Base-by-base conservation (phyloP, 2,888 invertebrate species). In the Hirtodrosophila histrioides region DNA sequence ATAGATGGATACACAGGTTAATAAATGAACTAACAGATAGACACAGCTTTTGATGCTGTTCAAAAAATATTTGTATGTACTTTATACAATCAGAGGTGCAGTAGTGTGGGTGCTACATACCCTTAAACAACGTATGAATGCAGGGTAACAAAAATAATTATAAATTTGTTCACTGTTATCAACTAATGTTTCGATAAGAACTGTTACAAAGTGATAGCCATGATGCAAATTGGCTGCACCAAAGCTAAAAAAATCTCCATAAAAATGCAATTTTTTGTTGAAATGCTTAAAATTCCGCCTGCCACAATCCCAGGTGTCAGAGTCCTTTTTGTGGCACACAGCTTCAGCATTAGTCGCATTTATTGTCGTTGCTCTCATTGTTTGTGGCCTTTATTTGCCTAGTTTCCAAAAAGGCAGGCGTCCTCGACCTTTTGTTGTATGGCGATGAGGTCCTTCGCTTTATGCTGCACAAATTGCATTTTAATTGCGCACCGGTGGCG, bases 401-500 rank as follows among this genome's bases (percentile, higher is more conserved):
- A 39, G 33, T 29, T 31, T 31, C 31, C 41, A 56, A 70, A 17
- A 67, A 41, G 67, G 37, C 33, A 40, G 41, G 11, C 41, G 43
- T 33, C n/a, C 51, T 71, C 51, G 40, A 44, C 41, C 43, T 49
- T 62, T 51, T 56, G 64, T 51, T 55, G 58, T 45, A 49, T 53
- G 40, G 51, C 53, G 24, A 31, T 50, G 43, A 45, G 51, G 48
- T 69, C 45, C 64, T 69, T 78, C 46, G 41, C 61, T 62, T 78
- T 73, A 57, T 76, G 63, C 65, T 66, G 66, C 50, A 64, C 62
- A 86, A 86, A 86, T 83, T 84, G 78, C 78, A 84, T 86, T 83
- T 78, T 86, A 83, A 86, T 86, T 86, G 84, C 70, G 69, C 78
- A 53, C 63, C 46, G 56, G 54, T 73, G 51, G 35, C 40, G 37